Percentiles rank a stretch among this genome's conserved stretches.
These are phyloP conservation scores for Heptranchias perlo DNA, from an alignment of 2,113 vertebrate genomes.

Conservation along the genomic window DNA sequence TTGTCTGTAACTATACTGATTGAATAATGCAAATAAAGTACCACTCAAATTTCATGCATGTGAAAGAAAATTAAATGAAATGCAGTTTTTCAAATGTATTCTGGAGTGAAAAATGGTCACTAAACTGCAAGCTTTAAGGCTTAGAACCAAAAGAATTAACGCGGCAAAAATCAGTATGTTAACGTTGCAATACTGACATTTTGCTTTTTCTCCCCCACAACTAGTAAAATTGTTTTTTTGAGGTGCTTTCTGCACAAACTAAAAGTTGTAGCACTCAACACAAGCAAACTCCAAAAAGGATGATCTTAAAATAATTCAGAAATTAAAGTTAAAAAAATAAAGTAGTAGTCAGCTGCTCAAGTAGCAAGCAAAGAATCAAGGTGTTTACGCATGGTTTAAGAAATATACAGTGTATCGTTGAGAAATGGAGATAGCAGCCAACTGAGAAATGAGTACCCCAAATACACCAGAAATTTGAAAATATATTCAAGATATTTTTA, in stretches of 20 bases:
- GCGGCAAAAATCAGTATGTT: background rate
- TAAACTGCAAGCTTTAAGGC: slow-evolving; percentile 6
- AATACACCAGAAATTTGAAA: background rate
- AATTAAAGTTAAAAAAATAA: background rate
- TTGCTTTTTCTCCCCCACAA: background rate
- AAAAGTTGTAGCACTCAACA: background rate
- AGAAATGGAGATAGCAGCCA: background rate
- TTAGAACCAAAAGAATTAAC: background rate
- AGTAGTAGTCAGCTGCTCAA: slow-evolving; percentile 36
- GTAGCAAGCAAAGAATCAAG: slow-evolving; percentile 27
- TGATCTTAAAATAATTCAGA: background rate
- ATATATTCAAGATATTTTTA: background rate
- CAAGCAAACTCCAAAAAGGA: background rate
- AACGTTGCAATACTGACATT: background rate
- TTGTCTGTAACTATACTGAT: background rate
- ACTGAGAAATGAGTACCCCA: background rate
- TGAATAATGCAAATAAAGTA: background rate
- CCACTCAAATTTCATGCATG: background rate
- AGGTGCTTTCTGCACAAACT: slow-evolving; percentile 16
- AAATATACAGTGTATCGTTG: background rate
- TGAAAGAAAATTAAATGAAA: background rate
- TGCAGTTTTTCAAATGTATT: background rate
- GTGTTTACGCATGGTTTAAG: background rate
- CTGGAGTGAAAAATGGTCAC: background rate
- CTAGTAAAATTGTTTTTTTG: background rate